Evolutionary conservation across 53 echinoderm and acorn worm species (phyloP).

Genomic region (Stichopus horrens): DNA sequence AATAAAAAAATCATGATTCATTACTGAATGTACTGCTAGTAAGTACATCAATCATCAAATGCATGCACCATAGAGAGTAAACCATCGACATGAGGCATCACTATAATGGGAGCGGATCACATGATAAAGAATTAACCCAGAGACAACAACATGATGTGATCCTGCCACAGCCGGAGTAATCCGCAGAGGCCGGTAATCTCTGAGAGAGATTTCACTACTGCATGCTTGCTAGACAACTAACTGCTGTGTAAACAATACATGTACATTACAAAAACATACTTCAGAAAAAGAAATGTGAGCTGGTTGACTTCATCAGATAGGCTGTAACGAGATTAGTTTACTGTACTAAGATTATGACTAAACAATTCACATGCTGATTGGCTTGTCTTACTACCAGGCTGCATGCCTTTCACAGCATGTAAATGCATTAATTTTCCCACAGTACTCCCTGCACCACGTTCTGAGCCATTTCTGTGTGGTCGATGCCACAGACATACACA

Average conservation of each 20-base stretch:
- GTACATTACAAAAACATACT: neutral
- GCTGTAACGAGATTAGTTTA: neutral
- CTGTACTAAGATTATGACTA: neutral
- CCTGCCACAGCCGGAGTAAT: neutral
- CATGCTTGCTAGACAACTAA: neutral
- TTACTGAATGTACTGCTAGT: too few relatives aligned
- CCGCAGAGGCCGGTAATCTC: neutral
- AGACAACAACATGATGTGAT: neutral
- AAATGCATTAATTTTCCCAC: neutral
- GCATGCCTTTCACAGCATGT: conserved; percentile 3
- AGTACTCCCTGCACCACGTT: neutral
- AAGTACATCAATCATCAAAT: too few relatives aligned
- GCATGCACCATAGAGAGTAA: too few relatives aligned
- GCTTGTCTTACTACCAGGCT: neutral
- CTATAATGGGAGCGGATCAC: too few relatives aligned
- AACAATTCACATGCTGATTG: neutral
- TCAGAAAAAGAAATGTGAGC: neutral
- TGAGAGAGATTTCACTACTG: neutral
- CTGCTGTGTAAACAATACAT: conserved; percentile 8
- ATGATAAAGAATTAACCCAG: neutral
- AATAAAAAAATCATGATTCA: too few relatives aligned
- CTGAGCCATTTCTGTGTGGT: too few relatives aligned
- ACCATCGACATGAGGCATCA: too few relatives aligned
- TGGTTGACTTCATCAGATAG: too few relatives aligned
- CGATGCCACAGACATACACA: too few relatives aligned